A percentile compares a stretch with the other conserved stretches of the same genome.
These are phyloP conservation scores for Porites australiensis DNA, from an alignment of 64 coral and sea anemone genomes.

Conservation along the genomic window DNA sequence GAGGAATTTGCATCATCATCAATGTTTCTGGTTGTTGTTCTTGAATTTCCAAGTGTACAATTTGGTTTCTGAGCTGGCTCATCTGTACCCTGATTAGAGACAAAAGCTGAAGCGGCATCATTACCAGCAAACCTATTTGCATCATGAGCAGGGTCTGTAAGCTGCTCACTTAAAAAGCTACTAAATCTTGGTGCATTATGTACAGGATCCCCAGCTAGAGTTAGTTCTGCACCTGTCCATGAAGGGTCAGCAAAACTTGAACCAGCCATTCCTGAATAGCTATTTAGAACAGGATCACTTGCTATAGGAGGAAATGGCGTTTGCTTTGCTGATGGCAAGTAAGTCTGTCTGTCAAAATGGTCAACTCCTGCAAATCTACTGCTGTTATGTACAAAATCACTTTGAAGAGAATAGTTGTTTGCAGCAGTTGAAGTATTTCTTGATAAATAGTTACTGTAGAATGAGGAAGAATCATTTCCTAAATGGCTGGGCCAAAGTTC, in stretches of 20 bases:
- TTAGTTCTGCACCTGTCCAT: background rate
- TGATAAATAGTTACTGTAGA: background rate
- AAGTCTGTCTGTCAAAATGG: background rate
- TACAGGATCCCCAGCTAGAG: background rate
- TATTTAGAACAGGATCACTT: too few relatives aligned
- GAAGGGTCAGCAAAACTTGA: background rate
- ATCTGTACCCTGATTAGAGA: too few relatives aligned
- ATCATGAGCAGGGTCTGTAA: too few relatives aligned
- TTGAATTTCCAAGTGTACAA: too few relatives aligned
- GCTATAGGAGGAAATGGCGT: background rate
- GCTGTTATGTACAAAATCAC: background rate
- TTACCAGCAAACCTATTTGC: too few relatives aligned
- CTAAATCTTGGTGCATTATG: background rate
- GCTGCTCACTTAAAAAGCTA: background rate
- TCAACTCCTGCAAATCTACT: background rate
- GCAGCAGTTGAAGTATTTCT: background rate
- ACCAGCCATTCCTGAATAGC: background rate
- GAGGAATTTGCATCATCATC: too few relatives aligned
- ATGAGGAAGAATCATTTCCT: background rate
- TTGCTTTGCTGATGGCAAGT: background rate
- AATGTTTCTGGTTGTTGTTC: too few relatives aligned
- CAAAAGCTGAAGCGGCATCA: too few relatives aligned
- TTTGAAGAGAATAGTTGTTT: background rate
- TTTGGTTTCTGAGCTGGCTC: too few relatives aligned
- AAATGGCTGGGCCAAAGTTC: background rate